Base-by-base conservation (phyloP, 2,888 invertebrate genomes). In the Mellilla xanthometata region DNA sequence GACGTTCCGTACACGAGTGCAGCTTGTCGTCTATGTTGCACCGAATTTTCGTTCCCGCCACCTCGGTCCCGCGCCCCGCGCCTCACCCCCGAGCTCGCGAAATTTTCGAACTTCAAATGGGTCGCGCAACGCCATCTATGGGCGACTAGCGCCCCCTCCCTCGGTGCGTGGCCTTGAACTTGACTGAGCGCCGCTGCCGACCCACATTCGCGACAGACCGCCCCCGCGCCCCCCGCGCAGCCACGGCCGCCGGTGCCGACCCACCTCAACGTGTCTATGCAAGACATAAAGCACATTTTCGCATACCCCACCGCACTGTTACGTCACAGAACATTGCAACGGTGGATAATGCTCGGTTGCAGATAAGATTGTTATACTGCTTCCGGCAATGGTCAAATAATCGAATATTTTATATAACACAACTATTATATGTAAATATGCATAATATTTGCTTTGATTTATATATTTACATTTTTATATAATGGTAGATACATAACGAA, bases 1-100 rank as follows among this genome's bases (percentile, higher is more conserved):
- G 86, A 77, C 85, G 84, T 78, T 78, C 83, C 65, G 80, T 81
- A 79, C 80, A 78, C 85, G 87, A 88, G 81, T 88, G 88, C 87
- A 87, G 81, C 76, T 79, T 79, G 77, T 79, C 76, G 82, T 80
- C 68, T 80, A 73, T 80, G 81, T 82, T 86, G 87, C 87, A 87
- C 87, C 87, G 81, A 87, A 88, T 86, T 75, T 87, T 87, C 76
- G 82, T 80, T 81, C 82, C 82, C 81, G 74, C 79, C 55, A 66
- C 68, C 65, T 58, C 61, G 59, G 63, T 65, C 76, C 72, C 76
- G 69, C 77, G 65, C 80, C 72, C 76, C 78, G 68, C 76, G 60
- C 77, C 62, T 54, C 78, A 63, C 77, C 70, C 74, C 76, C 72
- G 72, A 73, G 68, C 76, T 81, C 79, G 83, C 83, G 65, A 85